phyloP scores from a whole-genome alignment of 2,888 invertebrate species.

The Rapana venosa region DNA sequence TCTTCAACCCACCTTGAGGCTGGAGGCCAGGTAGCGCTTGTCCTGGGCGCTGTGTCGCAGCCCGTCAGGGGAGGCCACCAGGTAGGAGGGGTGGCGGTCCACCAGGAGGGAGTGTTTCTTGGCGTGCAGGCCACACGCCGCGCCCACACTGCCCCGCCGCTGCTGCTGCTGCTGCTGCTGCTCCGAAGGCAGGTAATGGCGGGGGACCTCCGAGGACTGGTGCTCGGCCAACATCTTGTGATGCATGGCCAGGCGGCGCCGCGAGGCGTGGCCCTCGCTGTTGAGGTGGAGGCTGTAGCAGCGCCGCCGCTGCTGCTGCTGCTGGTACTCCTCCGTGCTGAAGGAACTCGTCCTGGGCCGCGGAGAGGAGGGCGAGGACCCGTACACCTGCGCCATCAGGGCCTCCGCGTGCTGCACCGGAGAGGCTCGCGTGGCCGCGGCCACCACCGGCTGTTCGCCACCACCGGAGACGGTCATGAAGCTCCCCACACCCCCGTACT shows the following conservation, averaged over 20 bases:
- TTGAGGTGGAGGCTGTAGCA: slow-evolving; percentile 73
- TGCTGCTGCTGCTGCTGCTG: slow-evolving; percentile 69
- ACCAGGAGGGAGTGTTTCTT: slow-evolving; percentile 67
- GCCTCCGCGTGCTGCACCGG: slow-evolving; percentile 62
- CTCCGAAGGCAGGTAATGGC: slow-evolving; percentile 63
- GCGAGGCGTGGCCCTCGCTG: slow-evolving; percentile 68
- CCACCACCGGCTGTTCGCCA: slow-evolving; percentile 61
- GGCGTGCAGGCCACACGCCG: slow-evolving; percentile 66
- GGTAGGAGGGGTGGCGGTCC: slow-evolving; percentile 66
- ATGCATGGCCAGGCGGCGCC: slow-evolving; percentile 52
- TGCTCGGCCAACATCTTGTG: slow-evolving; percentile 54
- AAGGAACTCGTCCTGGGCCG: slow-evolving; percentile 70
- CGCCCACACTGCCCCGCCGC: slow-evolving; percentile 70
- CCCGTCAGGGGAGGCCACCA: slow-evolving; percentile 53
- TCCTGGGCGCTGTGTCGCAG: slow-evolving; percentile 40
- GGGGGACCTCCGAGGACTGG: slow-evolving; percentile 57
- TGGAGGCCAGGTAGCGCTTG: slow-evolving; percentile 8
- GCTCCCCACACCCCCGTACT: slow-evolving; percentile 54
- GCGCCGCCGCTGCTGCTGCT: slow-evolving; percentile 64
- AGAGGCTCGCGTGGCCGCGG: slow-evolving; percentile 63
- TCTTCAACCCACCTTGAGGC: slow-evolving; percentile 45
- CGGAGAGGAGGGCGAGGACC: slow-evolving; percentile 55
- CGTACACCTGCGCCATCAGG: slow-evolving; percentile 53
- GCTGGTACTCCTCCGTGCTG: slow-evolving; percentile 63
- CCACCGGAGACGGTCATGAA: slow-evolving; percentile 66